Conservation (phyloP, 2,797 vertebrate species). For the Hylomyscus alleni region DNA sequence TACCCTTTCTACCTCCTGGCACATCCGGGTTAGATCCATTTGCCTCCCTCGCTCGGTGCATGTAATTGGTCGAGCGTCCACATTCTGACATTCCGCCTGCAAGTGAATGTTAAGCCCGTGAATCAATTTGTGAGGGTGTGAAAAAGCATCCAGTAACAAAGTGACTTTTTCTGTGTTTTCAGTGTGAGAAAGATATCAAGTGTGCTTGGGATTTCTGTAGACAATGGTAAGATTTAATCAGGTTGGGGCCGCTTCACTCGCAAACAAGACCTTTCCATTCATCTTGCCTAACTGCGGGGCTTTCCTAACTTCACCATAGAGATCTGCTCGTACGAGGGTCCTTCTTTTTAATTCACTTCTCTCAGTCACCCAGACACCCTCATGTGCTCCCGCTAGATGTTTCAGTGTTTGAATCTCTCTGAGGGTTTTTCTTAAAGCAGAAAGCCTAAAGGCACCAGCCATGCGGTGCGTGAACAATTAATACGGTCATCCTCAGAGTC, state of each 20-base stretch:
- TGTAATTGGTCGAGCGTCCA: slow-evolving; percentile 83
- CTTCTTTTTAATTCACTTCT: slow-evolving; percentile 16
- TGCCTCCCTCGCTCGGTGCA: not conserved
- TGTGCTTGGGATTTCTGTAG: slow-evolving; percentile 99
- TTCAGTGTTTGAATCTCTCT: not conserved
- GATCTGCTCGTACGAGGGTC: slow-evolving; percentile 23
- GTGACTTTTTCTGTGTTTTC: slow-evolving; percentile 98
- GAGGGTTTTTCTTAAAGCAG: slow-evolving; percentile 67
- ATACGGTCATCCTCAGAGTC: not conserved
- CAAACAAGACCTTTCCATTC: slow-evolving; percentile 86
- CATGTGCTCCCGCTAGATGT: slow-evolving; percentile 33
- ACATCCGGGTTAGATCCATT: not conserved
- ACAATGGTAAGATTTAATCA: slow-evolving; percentile 98
- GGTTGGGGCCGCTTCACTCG: slow-evolving; percentile 89
- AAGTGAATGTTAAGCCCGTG: slow-evolving; percentile 80
- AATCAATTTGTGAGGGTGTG: slow-evolving; percentile 87
- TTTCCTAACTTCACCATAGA: slow-evolving; percentile 84
- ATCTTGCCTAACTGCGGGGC: slow-evolving; percentile 87
- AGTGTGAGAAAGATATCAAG: slow-evolving; percentile 99
- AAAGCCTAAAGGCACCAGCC: slow-evolving; percentile 41
- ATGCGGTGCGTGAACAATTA: not conserved
- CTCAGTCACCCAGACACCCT: not conserved
- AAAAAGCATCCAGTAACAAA: slow-evolving; percentile 92
- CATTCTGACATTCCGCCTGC: slow-evolving; percentile 85
- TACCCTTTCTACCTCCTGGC: not conserved